Percentiles rank a stretch among this genome's conserved stretches.
phyloP scores from a whole-genome alignment of 1,140 invertebrate genomes.

The Saccostrea glomerata region DNA sequence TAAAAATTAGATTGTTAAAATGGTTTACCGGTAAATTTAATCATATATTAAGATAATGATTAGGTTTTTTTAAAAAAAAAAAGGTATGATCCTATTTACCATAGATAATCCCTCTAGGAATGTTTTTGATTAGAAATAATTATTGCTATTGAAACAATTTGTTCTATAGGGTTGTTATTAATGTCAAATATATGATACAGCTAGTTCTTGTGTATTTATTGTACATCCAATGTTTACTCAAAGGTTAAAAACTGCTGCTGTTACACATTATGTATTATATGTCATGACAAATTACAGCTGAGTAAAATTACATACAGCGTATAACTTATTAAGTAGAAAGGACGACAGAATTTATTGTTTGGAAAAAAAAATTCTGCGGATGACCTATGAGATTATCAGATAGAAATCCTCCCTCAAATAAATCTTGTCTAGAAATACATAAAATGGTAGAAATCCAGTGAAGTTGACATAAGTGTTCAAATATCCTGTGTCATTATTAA shows the following conservation, averaged over 20 bases:
- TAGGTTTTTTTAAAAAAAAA: too few species aligned
- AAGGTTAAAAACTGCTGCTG: conserved; percentile 2
- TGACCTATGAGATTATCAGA: neutral
- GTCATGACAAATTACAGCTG: neutral
- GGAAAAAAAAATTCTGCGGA: neutral
- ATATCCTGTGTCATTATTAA: conserved; percentile 28
- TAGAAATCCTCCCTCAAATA: neutral
- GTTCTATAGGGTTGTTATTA: too few species aligned
- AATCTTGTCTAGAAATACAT: neutral
- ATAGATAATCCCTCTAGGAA: too few species aligned
- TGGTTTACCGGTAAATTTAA: too few species aligned
- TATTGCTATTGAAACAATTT: too few species aligned
- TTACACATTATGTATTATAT: conserved; percentile 3
- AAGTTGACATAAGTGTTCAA: neutral
- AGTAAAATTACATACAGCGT: neutral
- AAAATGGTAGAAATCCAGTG: neutral
- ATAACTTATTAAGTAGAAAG: neutral
- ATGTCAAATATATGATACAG: too few species aligned
- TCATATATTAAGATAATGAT: too few species aligned
- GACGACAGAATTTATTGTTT: neutral
- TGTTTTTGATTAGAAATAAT: too few species aligned
- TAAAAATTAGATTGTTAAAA: too few species aligned
- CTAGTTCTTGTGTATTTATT: neutral
- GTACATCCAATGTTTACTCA: neutral
- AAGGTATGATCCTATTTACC: too few species aligned